Conservation (phyloP, 2,888 invertebrate genomes). For the Andrena camellia region DNA sequence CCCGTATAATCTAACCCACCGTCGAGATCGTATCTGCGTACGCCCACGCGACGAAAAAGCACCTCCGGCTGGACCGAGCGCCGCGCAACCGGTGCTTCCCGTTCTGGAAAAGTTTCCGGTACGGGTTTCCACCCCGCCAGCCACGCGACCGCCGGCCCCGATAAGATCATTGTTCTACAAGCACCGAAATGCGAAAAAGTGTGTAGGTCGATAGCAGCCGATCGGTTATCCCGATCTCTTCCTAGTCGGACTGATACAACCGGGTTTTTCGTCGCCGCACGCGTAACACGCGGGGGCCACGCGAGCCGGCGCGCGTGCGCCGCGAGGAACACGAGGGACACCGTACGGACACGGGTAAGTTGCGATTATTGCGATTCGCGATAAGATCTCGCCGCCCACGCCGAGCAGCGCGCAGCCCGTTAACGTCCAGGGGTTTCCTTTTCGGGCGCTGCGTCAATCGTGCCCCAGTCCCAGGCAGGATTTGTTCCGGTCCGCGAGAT, state of each 20-base stretch:
- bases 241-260: constrained; percentile 39
- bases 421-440: constrained; percentile 24
- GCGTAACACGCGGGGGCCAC: constrained; percentile 16
- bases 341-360: constrained; percentile 17
- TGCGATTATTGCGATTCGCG: constrained; percentile 40
- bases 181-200: constrained; percentile 51
- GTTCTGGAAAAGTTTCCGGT: constrained; percentile 54
- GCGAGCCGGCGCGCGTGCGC: neutral
- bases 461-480: neutral
- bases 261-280: constrained; percentile 41
- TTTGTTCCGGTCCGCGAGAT: neutral
- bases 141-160: constrained; percentile 35
- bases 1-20: constrained; percentile 41
- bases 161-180: constrained; percentile 69
- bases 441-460: constrained; percentile 30
- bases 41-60: constrained; percentile 58
- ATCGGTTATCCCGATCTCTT: constrained; percentile 51
- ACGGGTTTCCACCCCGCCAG: constrained; percentile 18
- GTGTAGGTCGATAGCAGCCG: constrained; percentile 46
- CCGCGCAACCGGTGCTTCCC: constrained; percentile 16
- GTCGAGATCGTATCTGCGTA: constrained; percentile 58
- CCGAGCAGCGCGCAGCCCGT: constrained; percentile 14
- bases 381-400: constrained; percentile 58
- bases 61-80: neutral
- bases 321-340: constrained; percentile 12